Conservation (phyloP, 2,113 vertebrate species). For the Myrmecobius fasciatus region DNA sequence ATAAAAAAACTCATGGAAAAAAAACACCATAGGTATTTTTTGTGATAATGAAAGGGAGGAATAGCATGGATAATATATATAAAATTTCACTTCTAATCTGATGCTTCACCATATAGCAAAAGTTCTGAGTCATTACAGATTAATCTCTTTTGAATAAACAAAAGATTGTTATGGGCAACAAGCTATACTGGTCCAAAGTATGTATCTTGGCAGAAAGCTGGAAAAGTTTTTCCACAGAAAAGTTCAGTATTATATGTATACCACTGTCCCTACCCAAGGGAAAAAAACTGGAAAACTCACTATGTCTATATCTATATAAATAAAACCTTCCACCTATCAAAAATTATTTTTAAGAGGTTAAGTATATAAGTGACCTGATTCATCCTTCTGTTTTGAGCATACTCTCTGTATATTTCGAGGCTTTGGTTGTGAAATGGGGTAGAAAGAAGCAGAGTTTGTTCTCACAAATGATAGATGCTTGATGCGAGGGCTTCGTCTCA, state of each 20-base stretch:
- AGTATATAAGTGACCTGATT: slow-evolving; percentile 34
- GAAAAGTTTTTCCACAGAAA: background rate
- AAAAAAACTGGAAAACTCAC: too few relatives aligned
- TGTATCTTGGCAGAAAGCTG: background rate
- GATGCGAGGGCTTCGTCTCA: slow-evolving; percentile 94
- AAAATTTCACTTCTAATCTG: background rate
- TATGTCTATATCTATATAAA: too few relatives aligned
- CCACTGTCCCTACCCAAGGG: background rate
- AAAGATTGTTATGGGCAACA: background rate
- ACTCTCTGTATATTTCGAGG: slow-evolving; percentile 86
- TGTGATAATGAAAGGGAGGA: background rate
- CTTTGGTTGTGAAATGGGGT: slow-evolving; percentile 84
- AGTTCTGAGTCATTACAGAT: background rate
- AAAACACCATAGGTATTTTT: background rate
- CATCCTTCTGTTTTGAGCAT: slow-evolving; percentile 70
- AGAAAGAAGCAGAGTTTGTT: slow-evolving; percentile 88
- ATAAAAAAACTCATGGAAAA: background rate
- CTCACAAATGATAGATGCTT: slow-evolving; percentile 85
- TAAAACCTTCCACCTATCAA: background rate
- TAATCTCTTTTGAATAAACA: background rate
- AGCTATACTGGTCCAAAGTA: background rate
- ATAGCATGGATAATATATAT: slow-evolving; percentile 14
- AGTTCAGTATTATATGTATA: background rate
- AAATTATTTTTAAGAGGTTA: fast-evolving
- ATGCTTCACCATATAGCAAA: background rate